phyloP scores from a whole-genome alignment of 2,113 vertebrate species.

The Tinamus guttatus region DNA sequence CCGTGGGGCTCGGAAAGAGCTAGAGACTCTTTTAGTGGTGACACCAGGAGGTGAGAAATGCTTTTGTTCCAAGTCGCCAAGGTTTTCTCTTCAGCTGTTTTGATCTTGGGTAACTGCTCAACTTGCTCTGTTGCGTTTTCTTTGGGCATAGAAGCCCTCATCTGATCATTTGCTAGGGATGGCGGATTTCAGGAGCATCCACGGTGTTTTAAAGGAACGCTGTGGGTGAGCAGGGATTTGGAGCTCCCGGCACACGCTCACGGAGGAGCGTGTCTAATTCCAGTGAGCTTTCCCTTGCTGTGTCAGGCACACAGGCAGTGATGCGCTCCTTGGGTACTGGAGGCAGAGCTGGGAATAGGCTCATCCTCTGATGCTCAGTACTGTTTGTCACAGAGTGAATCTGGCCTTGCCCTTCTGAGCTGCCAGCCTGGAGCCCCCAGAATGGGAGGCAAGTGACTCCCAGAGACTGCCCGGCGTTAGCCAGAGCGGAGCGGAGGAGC shows the following conservation, averaged over 20 bases:
- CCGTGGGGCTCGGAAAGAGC: neutral
- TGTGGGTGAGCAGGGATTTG: neutral
- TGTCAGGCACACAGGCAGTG: neutral
- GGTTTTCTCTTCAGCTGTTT: constrained; percentile 24
- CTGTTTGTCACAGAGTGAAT: neutral
- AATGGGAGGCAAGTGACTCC: neutral
- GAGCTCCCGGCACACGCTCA: neutral
- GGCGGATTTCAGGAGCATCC: neutral
- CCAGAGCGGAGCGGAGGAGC: neutral
- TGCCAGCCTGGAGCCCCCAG: neutral
- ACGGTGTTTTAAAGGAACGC: neutral
- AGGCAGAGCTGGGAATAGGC: neutral
- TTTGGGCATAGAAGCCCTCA: neutral
- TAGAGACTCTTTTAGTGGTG: neutral
- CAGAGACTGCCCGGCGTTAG: neutral
- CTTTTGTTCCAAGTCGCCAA: constrained; percentile 25
- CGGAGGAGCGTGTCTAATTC: neutral
- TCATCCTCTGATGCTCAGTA: neutral
- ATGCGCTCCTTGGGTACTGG: neutral
- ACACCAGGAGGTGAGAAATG: neutral
- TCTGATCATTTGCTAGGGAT: neutral
- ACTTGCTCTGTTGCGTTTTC: constrained; percentile 14
- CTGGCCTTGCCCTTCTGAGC: neutral
- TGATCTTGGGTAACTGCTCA: constrained; percentile 17
- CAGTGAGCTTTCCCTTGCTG: neutral